Evolutionary conservation across 2,888 invertebrate species (phyloP), one percentile per base, ranked within the genome.

Genomic region (Miltochrista miniata): DNA sequence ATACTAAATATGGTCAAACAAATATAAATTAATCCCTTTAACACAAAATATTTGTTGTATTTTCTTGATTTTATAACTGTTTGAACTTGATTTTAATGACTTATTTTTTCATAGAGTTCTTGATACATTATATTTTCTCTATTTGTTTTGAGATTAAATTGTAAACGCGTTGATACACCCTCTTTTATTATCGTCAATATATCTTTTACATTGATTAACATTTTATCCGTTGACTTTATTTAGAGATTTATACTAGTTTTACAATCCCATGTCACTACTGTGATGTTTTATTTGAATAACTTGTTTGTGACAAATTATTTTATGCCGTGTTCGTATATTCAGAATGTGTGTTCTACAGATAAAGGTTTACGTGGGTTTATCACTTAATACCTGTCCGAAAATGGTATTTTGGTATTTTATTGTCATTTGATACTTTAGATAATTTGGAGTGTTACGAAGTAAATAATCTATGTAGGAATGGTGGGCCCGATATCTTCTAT

Each of bases 341-440:
- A 12, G 15, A 39, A 50, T 44, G 44, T 56, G 48, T 48, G 45
- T 38, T 13, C 42, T 43, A 49, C 33, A 52, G 45, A 45, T 48
- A 41, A 45, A 37, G 34, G 13, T 47, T 42, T 36, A 46, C 35
- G 48, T 55, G 52, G 52, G 49, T 44, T 56, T 45, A 51, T 42
- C 41, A 30, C 41, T 48, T 41, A 15, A 43, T 48, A 34, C 13
- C 44, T 9, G 34, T 45, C 39, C 12, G 48, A 41, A 51, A 30
- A 39, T 54, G 36, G 51, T 48, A 30, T 36, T 14, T 36, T 43
- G 12, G 39, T 56, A 10, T 29, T 54, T 51, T 51, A 58, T 51
- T 58, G 48, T 57, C 43, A 38, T 36, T 50, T 30, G 40, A 55
- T 34, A 68, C 64, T 47, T 55, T 54, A 51, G 34, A 33, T 37